These are phyloP conservation scores for Neomicropteryx cornuta DNA, from an alignment of 1,140 invertebrate genomes.

Conservation along the genomic window DNA sequence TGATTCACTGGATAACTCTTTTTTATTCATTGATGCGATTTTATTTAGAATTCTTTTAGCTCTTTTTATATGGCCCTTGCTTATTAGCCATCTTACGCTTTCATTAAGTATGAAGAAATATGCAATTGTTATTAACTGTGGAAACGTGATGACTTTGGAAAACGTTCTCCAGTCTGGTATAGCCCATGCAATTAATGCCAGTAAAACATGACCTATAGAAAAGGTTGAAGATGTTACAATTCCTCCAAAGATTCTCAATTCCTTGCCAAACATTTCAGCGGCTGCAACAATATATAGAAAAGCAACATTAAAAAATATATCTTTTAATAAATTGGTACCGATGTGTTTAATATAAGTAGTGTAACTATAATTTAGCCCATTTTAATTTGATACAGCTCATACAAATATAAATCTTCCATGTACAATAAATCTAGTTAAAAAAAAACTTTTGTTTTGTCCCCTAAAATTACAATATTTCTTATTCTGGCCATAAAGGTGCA, in stretches of 20 bases:
- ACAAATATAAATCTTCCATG: too few relatives aligned
- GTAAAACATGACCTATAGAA: conserved; percentile 49
- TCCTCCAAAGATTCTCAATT: conserved; percentile 51
- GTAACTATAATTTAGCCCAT: too few relatives aligned
- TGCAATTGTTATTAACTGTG: conserved; percentile 44
- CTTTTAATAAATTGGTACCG: conserved; percentile 6
- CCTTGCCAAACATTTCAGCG: conserved; percentile 56
- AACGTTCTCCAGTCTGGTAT: conserved; percentile 52
- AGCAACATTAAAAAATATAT: conserved; percentile 12
- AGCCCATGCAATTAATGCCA: conserved; percentile 51
- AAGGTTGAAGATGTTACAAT: conserved; percentile 52
- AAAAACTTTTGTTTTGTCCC: too few relatives aligned
- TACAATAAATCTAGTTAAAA: conserved; percentile 25
- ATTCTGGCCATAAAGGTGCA: conserved; percentile 36
- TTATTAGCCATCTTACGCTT: conserved; percentile 56
- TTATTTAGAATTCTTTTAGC: conserved; percentile 40
- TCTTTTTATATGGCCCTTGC: conserved; percentile 47
- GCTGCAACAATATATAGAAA: too few relatives aligned
- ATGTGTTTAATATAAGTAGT: conserved; percentile 3
- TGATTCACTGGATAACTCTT: conserved; percentile 33
- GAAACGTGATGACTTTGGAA: conserved; percentile 48
- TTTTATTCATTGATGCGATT: conserved; percentile 50
- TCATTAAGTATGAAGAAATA: conserved; percentile 44
- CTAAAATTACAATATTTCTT: too few relatives aligned
- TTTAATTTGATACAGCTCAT: too few relatives aligned